Evolutionary conservation across 2,888 invertebrate species (phyloP), one percentile per base, ranked within the genome.

Genomic region (Platycheirus rosarum): DNA sequence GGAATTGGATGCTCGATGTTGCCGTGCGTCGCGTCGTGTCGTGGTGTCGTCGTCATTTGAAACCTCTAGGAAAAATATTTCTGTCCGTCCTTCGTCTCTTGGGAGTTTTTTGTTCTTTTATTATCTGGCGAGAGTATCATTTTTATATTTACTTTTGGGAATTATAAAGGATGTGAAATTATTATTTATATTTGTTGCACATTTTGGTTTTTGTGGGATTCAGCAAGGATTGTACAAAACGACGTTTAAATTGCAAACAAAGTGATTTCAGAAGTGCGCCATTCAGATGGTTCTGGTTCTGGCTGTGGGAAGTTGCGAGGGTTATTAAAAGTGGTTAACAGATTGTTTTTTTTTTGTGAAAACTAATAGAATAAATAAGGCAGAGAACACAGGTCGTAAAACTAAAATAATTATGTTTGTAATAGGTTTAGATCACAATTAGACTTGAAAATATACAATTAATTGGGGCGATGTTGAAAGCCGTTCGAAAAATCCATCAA

Each of bases 161-260:
- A 51, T 79, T 23, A 46, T 7, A 7, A 13, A 46, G 37, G 42
- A 60, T 51, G 60, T 26, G 51, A 13, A 23, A 68, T 42, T 55
- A 75, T 69, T 49, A 63, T 74, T 74, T 74, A 51, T 69, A 79
- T 79, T 79, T 79, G 79, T 79, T 74, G 74, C 79, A 79, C 60
- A 63, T 63, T 68, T 37, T 7, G 23, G 14, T 6, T 14, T 40
- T 57, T 9, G 29, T 26, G 6, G 46, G 55, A n/a, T n/a, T 53
- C 48, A 40, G 53, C 23, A 23, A 42, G 40, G 48, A 13, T 7
- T 13, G 7, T 6, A 32, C 9, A 37, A 37, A 20, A 37, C 18
- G 18, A 20, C 14, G 9, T 37, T 23, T 55, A 55, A 32, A 55
- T 37, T 37, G 35, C 18, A 37, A 20, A 20, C 13, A 20, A 55